Base-by-base conservation (phyloP, 1,140 invertebrate genomes). In the Acromyrmex heyeri region DNA sequence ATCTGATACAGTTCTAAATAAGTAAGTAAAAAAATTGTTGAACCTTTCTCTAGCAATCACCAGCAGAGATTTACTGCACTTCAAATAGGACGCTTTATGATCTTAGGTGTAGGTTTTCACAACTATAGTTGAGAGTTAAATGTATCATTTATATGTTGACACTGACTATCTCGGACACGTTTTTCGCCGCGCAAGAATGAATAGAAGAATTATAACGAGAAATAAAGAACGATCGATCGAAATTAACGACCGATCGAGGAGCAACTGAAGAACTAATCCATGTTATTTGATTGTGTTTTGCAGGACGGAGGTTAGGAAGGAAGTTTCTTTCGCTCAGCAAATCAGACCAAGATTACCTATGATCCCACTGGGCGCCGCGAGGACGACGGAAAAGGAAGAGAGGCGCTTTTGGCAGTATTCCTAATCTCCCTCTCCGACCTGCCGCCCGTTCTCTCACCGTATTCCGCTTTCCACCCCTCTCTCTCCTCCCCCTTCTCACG, bases 301-400 rank as follows among this genome's bases (percentile, higher is more conserved):
- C 87, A 90, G 88, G 83, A 21, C 53, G 87, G 30, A 81, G 75
- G 24, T 18, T 61, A 57, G 69, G 21, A 44, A 55, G 57, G 57
- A 65, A 12, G 59, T 77, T 67, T 34, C 27, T 10, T 48, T 77
- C 38, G 55, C 72, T 59, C 48, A 44, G 76, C 62, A 55, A 50
- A 70, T 27, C 38, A 83, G 65, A 57, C 18, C 72, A 69, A 79
- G 87, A 89, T 90, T 64, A 89, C 88, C 89, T 90, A 90, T 90
- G 89, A 90, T 61, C 86, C 62, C 79, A 27, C n/a, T 55, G 75
- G 59, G 57, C 69, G 88, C 79, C 59, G 59, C 67, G 61, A 67
- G 65, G 67, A 83, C 69, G 76, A 87, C 88, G 78, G 77, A 69
- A 81, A 81, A 90, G 88, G 61, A 67, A 85, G 79, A 87, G 88